phyloP scores from a whole-genome alignment of 2,113 vertebrate species.

The Cochlearius cochlearius region DNA sequence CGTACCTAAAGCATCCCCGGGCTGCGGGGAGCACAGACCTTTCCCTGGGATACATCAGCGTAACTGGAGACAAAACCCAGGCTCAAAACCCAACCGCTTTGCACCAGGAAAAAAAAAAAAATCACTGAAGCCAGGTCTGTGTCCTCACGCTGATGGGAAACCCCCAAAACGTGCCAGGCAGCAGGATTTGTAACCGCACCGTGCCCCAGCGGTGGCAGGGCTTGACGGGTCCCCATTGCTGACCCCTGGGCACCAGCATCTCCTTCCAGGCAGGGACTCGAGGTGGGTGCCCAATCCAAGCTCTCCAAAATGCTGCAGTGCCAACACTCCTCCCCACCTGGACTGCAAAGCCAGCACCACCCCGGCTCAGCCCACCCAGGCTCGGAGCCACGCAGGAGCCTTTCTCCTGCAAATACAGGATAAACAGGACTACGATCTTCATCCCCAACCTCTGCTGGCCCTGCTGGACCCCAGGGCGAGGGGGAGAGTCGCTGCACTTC shows the following conservation, averaged over 20 bases:
- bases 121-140: accelerated
- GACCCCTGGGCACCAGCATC: neutral
- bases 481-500: neutral
- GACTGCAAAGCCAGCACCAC: accelerated
- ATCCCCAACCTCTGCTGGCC: neutral
- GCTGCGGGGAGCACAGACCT: neutral
- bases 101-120: accelerated
- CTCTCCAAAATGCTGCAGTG: neutral
- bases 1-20: accelerated
- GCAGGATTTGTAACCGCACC: neutral
- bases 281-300: accelerated
- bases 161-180: accelerated
- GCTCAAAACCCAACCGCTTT: neutral
- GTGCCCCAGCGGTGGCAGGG: neutral
- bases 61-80: neutral
- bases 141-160: accelerated
- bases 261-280: neutral
- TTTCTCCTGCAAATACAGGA: neutral
- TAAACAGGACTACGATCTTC: accelerated
- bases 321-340: accelerated
- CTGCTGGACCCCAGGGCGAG: neutral
- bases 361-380: neutral
- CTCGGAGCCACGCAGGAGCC: neutral
- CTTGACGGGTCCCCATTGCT: accelerated
- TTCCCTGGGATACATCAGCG: neutral